These are phyloP conservation scores for Acanthopleura granulata DNA, from an alignment of 2,888 invertebrate species.

Conservation along the genomic window DNA sequence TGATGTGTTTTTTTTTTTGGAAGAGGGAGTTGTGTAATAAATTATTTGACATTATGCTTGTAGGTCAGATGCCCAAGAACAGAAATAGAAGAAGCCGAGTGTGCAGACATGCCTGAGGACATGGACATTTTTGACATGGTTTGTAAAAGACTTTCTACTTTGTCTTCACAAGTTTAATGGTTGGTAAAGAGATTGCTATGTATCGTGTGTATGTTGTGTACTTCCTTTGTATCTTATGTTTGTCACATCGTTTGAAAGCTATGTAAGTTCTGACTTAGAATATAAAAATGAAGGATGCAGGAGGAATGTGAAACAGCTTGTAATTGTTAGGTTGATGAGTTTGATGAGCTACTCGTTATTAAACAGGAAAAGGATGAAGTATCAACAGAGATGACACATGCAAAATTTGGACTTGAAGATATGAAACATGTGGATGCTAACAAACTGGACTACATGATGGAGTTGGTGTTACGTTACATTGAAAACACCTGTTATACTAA, in stretches of 20 bases:
- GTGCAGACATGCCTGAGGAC: slow-evolving; percentile 61
- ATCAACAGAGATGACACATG: slow-evolving; percentile 17
- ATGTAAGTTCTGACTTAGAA: no score
- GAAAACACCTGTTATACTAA: slow-evolving; percentile 45
- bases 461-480: slow-evolving; percentile 80
- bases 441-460: slow-evolving; percentile 84
- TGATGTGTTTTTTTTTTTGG: no score
- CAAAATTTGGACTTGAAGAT: slow-evolving; percentile 20
- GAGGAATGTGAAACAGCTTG: no score
- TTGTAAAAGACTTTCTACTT: neutral
- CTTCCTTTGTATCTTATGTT: no score
- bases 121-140: slow-evolving; percentile 54
- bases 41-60: neutral
- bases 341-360: neutral
- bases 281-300: no score
- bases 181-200: no score
- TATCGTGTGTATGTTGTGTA: no score
- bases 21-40: no score
- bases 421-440: slow-evolving; percentile 76
- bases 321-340: no score
- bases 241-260: no score
- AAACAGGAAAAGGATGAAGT: slow-evolving; percentile 17
- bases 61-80: slow-evolving; percentile 76
- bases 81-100: slow-evolving; percentile 72
- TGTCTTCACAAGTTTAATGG: no score